Evolutionary conservation across 2,888 invertebrate species (phyloP), one percentile per base, ranked within the genome.

Genomic region (Cantharis rustica): DNA sequence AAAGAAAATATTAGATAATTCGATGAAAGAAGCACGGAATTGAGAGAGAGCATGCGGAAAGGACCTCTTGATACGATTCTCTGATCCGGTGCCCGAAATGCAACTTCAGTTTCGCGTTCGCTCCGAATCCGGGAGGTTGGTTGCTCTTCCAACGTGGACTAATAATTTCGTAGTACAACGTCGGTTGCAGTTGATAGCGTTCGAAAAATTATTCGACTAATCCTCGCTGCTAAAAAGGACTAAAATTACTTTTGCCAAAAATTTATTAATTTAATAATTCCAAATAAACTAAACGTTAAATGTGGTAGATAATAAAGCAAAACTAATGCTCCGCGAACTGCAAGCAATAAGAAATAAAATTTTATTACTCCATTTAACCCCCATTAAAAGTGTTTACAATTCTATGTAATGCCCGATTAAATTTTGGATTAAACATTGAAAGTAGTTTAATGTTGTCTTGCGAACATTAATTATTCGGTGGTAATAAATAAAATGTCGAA

Each of bases 371-470:
- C 81, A 82, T 83, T 84, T 80, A 77, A 79, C 77, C 79, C 73
- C 79, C 82, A 80, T 83, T 83, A 83, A 83, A 83, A 83, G 83
- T 84, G 84, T 84, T 84, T 84, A 82, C 82, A 82, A 81, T 82
- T 83, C 81, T 72, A 78, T 80, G 63, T 83, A 83, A 83, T 79
- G 82, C 78, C 80, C 76, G 79, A 81, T 81, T 83, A 82, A 81
- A 78, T 76, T n/a, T 47, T 61, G 72, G 63, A 72, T 72, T 72
- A 76, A 76, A 76, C 69, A 16, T 70, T 16, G 61, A 27, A 27
- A 70, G 16, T 47, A 61, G 61, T 70, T 70, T 16, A 20, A 70
- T 70, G 70, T 61, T 47, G 64, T 20, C 17, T 20, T 20, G 20
- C 64, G 61, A 27, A 68, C 61, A 73, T 68, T 72, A 72, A 72